Evolutionary conservation across 2,797 vertebrate genomes (phyloP).

Genomic region (Ibycter americanus): DNA sequence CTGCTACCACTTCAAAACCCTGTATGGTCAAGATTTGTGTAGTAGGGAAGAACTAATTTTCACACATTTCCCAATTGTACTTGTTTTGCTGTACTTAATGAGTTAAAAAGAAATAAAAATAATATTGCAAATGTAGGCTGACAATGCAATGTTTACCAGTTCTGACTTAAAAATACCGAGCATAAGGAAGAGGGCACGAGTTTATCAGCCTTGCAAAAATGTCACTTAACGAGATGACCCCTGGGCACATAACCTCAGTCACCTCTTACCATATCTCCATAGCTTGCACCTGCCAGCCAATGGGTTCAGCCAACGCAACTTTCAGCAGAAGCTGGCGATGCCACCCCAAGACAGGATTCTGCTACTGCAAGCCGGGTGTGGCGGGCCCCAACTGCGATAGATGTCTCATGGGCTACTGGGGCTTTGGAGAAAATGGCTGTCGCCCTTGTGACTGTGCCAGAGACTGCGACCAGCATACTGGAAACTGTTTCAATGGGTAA

Average conservation of each 20-base stretch:
- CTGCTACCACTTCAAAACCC: neutral
- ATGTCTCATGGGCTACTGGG: conserved; percentile 87
- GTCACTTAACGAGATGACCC: neutral
- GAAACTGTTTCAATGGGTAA: conserved; percentile 82
- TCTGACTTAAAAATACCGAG: neutral
- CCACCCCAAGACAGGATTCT: conserved; percentile 87
- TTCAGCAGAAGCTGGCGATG: conserved; percentile 76
- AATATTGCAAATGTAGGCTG: neutral
- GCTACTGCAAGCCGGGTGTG: conserved; percentile 86
- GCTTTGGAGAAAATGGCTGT: conserved; percentile 84
- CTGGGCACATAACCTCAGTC: neutral
- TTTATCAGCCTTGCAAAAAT: neutral
- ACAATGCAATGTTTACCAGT: neutral
- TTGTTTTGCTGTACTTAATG: neutral
- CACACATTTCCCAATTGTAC: neutral
- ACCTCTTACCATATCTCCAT: neutral
- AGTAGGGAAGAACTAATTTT: neutral
- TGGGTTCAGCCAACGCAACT: conserved; percentile 75
- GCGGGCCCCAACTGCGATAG: conserved; percentile 80
- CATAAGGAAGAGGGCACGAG: neutral
- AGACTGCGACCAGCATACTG: conserved; percentile 81
- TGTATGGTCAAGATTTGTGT: neutral
- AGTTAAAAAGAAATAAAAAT: neutral
- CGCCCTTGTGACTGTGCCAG: conserved; percentile 81
- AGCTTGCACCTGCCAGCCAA: conserved; percentile 87